Evolutionary conservation across 1,140 invertebrate genomes (phyloP), one percentile per base, ranked within the genome.

Genomic region (Manduca sexta): DNA sequence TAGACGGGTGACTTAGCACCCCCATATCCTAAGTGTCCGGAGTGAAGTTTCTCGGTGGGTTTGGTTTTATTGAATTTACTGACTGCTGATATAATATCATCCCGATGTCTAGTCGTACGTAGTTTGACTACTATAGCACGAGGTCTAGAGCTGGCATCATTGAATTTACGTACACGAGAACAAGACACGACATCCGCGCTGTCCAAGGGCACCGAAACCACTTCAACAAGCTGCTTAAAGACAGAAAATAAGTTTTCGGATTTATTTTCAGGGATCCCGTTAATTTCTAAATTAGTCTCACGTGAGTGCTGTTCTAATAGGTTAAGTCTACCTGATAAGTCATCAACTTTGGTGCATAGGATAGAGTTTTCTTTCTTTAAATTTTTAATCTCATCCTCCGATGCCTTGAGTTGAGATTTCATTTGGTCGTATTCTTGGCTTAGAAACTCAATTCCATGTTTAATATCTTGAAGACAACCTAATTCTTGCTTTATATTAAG

Each of bases 221-320:
- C 21, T 31, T 15, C 45, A 2, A 18, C 45, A 1, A 69, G 10
- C 33, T 69, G 55, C 1, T 45, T 45, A 1, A 64, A 29, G 3
- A 53, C 34, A n/a, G 8, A 1, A n/a, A n/a, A n/a, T n/a, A 69
- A 30, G 15, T 60, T 63, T 26, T 60, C 54, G 2, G 51, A 45
- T 42, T 46, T 46, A 15, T 44, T 57, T 26, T 69, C 65, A n/a
- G n/a, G n/a, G n/a, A n/a, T n/a, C n/a, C n/a, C n/a, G n/a, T n/a
- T n/a, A n/a, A 60, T 43, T 45, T 69, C 62, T 10, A 69, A 14
- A 30, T 65, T 65, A 8, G 39, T 40, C 39, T 63, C 54, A 7
- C 62, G 56, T 0, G 66, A 45, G 13, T 65, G 52, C 21, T 60
- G 62, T 26, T 57, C 49, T 4, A 49, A 29, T 2, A 35, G 13